These are phyloP conservation scores for Tetranychus piercei DNA, from an alignment of 2,888 invertebrate genomes.

Conservation along the genomic window DNA sequence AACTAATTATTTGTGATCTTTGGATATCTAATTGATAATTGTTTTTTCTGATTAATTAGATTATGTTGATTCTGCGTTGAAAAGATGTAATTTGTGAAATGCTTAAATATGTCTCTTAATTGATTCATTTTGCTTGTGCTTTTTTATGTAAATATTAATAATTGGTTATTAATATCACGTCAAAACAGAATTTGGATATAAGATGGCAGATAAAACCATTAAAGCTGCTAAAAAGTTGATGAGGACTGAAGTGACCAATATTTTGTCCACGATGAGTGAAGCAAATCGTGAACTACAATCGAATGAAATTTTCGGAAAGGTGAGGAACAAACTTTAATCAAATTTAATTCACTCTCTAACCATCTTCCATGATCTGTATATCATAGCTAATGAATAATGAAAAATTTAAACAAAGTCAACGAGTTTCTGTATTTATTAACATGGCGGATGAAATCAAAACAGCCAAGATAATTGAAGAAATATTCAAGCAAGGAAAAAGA, in stretches of 20 bases:
- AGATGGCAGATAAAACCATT: not conserved
- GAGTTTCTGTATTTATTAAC: slow-evolving; percentile 6
- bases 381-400: not conserved
- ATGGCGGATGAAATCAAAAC: not conserved
- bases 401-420: not conserved
- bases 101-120: no score
- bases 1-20: no score
- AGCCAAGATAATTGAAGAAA: not conserved
- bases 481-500: not conserved
- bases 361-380: not conserved
- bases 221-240: not conserved
- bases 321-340: not conserved
- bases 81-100: no score
- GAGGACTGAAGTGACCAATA: not conserved
- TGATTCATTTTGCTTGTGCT: no score
- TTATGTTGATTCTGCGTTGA: no score
- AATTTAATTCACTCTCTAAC: no score
- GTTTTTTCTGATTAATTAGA: no score
- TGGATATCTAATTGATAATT: no score
- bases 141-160: no score
- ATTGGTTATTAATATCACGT: no score
- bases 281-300: not conserved
- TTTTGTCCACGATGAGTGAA: not conserved
- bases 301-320: not conserved
- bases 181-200: no score